Base-by-base conservation (phyloP, 2,797 vertebrate species). In the Acridotheres tristis region DNA sequence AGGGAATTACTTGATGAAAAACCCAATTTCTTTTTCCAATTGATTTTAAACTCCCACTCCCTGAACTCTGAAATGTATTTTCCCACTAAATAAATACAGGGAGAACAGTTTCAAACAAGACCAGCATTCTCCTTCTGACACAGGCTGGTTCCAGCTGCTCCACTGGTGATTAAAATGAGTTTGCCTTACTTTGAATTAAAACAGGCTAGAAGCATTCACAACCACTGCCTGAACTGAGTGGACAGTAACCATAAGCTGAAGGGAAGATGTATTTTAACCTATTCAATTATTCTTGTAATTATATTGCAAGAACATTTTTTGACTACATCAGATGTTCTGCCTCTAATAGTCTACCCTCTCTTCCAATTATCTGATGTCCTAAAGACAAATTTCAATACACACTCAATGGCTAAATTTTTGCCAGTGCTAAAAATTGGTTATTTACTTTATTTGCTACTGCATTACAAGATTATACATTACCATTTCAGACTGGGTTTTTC, bases 401-500 rank as follows among this genome's bases (percentile, higher is more conserved):
- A 21, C 8, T 67, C 88, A 51, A 87, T 27, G 25, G 50, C 57
- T 77, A 94, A 82, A 87, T 71, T 93, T 88, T 90, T 74, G 40
- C 85, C 72, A 85, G 54, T 38, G 51, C 57, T 91, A 91, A 89
- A 90, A 95, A 90, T 32, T 69, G 67, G 78, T 63, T 74, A 93
- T 91, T 94, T 92, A 72, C 42, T 87, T 89, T 86, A 78, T 92
- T 89, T 85, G 75, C 53, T 82, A 62, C 45, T 86, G 62, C 34
- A n/a, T 89, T 95, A 96, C 67, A 90, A 90, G 95, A 85, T 95
- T 96, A 95, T 62, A 93, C 67, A 84, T 91, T 94, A 93, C 59
- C 55, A 96, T 94, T 92, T 90, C 94, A 87, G 80, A 78, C 76
- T 82, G 48, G 14, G 10, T 6, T 45, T 82, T 94, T 65, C 78